Evolutionary conservation across 1,140 invertebrate genomes (phyloP), one percentile per base, ranked within the genome.

Genomic region (Calephelis virginiensis): DNA sequence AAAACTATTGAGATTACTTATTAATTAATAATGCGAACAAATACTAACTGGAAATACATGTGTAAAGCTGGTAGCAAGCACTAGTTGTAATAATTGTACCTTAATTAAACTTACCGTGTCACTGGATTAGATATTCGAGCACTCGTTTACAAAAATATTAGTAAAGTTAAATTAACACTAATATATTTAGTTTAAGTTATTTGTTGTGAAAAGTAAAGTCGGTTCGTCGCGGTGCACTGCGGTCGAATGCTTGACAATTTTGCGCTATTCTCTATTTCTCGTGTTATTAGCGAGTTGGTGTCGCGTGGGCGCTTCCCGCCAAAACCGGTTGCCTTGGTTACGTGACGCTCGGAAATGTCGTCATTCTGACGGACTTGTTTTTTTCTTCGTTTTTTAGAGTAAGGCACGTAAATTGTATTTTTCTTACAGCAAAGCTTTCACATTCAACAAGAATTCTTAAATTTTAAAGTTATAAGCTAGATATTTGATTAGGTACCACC

Each of bases 311-410:
- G 76, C 80, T 83, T 83, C 82, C 80, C 85, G 83, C 85, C 81
- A 82, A 87, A 87, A 84, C 83, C 80, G 79, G 85, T 87, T 74
- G 76, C 79, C 81, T 81, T 80, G 80, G 84, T 85, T 87, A 86
- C 87, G 71, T 60, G 78, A 78, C 74, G 75, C 69, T 71, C 43
- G 69, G 59, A 71, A 71, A 79, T 76, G 72, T 65, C 81, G 73
- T 81, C 80, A 80, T 78, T 71, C 61, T 68, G 64, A 61, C 43
- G 5, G 7, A 59, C 50, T 53, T 64, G 49, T 59, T 64, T 53
- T 40, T 56, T 17, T 43, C 8, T 14, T 28, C 12, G 6, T 62
- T 45, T 14, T 11, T 48, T 9, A n/a, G 13, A n/a, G 8, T 53
- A n/a, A 9, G 14, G 14, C 14, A 47, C 40, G 40, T 7, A 43